Conservation (phyloP, 1,140 invertebrate genomes). For the Aphaenogaster ashmeadi region DNA sequence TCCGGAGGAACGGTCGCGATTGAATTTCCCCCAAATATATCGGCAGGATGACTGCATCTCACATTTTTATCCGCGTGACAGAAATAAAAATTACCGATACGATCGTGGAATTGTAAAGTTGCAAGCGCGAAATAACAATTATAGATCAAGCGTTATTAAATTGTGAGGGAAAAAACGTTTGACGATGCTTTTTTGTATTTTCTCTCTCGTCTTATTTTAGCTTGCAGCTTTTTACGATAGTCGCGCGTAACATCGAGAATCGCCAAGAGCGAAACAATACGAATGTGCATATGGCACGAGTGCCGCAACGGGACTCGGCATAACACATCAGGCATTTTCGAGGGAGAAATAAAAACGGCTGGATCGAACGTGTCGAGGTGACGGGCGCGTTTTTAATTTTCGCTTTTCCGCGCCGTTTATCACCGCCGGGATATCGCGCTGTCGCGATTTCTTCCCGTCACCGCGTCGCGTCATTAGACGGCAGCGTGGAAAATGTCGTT, state of each 20-base stretch:
- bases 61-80: not conserved
- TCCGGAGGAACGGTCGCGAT: not conserved
- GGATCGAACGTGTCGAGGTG: not conserved
- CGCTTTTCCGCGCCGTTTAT: constrained; percentile 29
- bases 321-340: constrained; percentile 7
- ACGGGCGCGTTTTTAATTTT: constrained; percentile 31
- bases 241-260: not conserved
- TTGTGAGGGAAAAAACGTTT: not conserved
- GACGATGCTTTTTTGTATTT: not conserved
- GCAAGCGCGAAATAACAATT: not conserved
- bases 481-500: constrained; percentile 20
- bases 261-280: not conserved
- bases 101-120: not conserved
- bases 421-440: not conserved
- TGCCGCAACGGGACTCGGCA: not conserved
- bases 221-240: not conserved
- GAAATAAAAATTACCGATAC: not conserved
- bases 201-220: not conserved
- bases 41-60: not conserved
- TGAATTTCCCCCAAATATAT: constrained; percentile 23
- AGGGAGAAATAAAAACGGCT: constrained; percentile 23
- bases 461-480: constrained; percentile 43
- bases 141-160: not conserved
- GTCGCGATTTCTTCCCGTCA: constrained; percentile 20
- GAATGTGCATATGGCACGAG: not conserved